Percentiles rank a stretch among this genome's conserved stretches.
Conservation (phyloP, 2,113 vertebrate genomes). For the Puffinus mauretanicus region DNA sequence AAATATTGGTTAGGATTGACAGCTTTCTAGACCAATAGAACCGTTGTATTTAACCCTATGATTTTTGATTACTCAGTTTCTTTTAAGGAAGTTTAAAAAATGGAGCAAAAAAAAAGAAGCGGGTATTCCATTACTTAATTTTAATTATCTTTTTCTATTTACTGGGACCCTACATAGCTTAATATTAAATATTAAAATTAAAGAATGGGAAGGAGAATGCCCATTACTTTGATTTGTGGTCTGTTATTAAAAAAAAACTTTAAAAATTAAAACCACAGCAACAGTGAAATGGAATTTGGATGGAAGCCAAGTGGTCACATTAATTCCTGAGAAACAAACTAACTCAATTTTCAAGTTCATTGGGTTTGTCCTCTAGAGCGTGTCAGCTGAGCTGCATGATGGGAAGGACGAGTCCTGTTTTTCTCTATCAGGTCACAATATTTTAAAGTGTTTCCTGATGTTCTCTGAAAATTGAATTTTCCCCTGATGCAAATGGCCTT, state of each 20-base stretch:
- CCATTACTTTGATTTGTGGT: background rate
- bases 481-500: background rate
- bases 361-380: slow-evolving; percentile 37
- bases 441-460: background rate
- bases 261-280: background rate
- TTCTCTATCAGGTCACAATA: background rate
- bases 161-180: background rate
- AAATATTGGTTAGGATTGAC: background rate
- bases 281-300: slow-evolving; percentile 8
- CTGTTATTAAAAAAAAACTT: background rate
- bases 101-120: background rate
- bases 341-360: slow-evolving; percentile 55
- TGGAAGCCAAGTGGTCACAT: background rate
- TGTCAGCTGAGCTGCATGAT: slow-evolving; percentile 28
- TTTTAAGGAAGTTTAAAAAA: background rate
- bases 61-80: background rate
- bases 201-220: background rate
- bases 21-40: background rate
- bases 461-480: background rate
- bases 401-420: background rate
- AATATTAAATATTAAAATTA: background rate
- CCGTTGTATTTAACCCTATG: background rate
- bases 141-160: background rate
- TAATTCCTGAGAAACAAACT: slow-evolving; percentile 9
- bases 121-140: background rate